Base-by-base conservation (phyloP, 2,113 vertebrate species). In the Alexandromys fortis region DNA sequence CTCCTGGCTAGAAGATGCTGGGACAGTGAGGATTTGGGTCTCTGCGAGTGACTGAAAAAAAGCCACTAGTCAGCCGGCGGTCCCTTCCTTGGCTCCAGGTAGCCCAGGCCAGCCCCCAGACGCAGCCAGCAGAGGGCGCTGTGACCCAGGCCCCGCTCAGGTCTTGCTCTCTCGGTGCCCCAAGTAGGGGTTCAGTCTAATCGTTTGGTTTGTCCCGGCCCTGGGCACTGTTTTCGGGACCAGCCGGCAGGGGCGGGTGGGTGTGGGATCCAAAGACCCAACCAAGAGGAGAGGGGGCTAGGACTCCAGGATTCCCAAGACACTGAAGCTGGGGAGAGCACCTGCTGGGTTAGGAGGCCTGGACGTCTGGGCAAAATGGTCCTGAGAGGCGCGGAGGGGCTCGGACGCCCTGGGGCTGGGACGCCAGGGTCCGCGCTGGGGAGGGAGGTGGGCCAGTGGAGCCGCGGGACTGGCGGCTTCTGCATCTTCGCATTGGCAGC, bases 91-190 rank as follows among this genome's bases (percentile, higher is more conserved):
- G 76, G 35, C 77, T 93, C 70, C 88, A 2, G 14, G 61, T 55
- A 81, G 91, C 10, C 49, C 2, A 28, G 94, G 83, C 70, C 91
- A 26, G 58, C 7, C 79, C 47, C 70, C 35, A 47, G 67, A n/a
- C 8, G 65, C 52, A 45, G 93, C 96, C 97, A 92, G 97, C 92
- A 97, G 97, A 93, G 97, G 97, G 97, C 93, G 87, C 94, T 94
- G 87, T 35, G 76, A 58, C 86, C 52, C 90, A 52, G 83, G 78
- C 21, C 86, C 94, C 70, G 58, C 38, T 33, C 52, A 22, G 35
- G 78, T 52, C 63, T 49, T 14, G 73, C 73, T 92, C 22, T 33
- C 89, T 81, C 6, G 26, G 83, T 19, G 86, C 70, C 85, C 68
- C 65, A 19, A 55, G 93, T 82, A 65, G 2, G 35, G 73, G 83